Base-by-base conservation (phyloP, 2,797 vertebrate species). In the Acipenser transmontanus region DNA sequence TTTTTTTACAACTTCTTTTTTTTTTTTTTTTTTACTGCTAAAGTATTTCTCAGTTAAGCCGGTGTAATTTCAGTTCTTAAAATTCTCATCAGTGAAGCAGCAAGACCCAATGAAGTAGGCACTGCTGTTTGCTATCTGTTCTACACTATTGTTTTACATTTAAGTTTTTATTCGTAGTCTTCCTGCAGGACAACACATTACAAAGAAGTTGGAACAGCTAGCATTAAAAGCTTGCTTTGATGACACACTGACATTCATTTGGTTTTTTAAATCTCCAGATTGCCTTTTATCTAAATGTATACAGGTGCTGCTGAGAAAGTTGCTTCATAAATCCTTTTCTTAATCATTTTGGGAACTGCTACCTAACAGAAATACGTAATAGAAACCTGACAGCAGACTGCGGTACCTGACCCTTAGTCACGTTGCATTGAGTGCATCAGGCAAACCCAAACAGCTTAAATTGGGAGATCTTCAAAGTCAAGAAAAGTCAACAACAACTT, bases 241-340 rank as follows among this genome's bases (percentile, higher is more conserved):
- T 59, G 62, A 64, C 63, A 68, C 63, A 64, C 11, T 13, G 62
- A 59, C 63, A 64, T 8, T 13, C n/a, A 7, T 20, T 64, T 64
- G 20, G 7, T 49, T 62, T 49, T 63, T 5, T 50, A n/a, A 57
- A 56, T 59, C 54, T 63, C 7, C 7, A 48, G 50, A 60, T 63
- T 68, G 49, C 13, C 54, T 49, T 68, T 68, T 64, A 57, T 11
- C 54, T 57, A n/a, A 57, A 57, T 66, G 62, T 49, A 64, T 47
- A n/a, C 66, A 63, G 48, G 62, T 59, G 13, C 63, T 64, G 59
- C 62, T 52, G 8, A 6, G 13, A 47, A 57, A 57, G 11, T 6
- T 57, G 54, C 12, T 11, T 57, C 11, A 57, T 13, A 57, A n/a
- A n/a, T 34, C 49, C 47, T 56, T 34, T 11, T 5, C 11, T 59